These are phyloP conservation scores for Dioctria rufipes DNA, from an alignment of 2,888 invertebrate species.

Conservation along the genomic window DNA sequence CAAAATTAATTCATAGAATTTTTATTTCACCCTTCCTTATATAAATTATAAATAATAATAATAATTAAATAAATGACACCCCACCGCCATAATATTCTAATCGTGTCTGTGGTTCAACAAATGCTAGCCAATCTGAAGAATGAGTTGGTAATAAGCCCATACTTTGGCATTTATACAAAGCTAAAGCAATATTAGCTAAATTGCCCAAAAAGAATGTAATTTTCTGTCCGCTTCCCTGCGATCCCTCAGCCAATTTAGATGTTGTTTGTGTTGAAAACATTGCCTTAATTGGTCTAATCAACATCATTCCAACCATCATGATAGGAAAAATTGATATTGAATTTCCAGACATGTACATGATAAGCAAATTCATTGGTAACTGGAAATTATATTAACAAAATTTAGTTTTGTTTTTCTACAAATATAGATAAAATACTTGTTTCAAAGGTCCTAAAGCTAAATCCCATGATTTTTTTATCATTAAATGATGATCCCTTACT, in stretches of 20 bases:
- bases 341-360: slow-evolving; percentile 99
- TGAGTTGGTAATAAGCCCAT: slow-evolving; percentile 98
- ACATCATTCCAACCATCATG: slow-evolving; percentile 99
- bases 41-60: slow-evolving; percentile 11
- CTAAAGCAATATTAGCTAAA: slow-evolving; percentile 90
- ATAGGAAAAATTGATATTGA: slow-evolving; percentile 99
- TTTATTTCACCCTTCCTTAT: not conserved
- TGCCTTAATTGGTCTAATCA: slow-evolving; percentile 96
- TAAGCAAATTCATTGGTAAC: slow-evolving; percentile 98
- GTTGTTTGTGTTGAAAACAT: slow-evolving; percentile 91
- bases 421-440: slow-evolving; percentile 74
- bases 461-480: slow-evolving; percentile 97
- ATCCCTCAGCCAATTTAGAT: slow-evolving; percentile 95
- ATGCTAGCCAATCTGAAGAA: slow-evolving; percentile 98
- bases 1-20: not conserved
- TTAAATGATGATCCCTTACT: slow-evolving; percentile 86
- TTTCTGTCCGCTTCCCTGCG: slow-evolving; percentile 91
- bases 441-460: slow-evolving; percentile 95
- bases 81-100: slow-evolving; percentile 91
- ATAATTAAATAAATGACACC: slow-evolving; percentile 74
- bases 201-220: slow-evolving; percentile 95
- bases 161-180: slow-evolving; percentile 97
- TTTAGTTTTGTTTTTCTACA: not conserved
- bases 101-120: slow-evolving; percentile 91
- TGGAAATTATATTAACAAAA: slow-evolving; percentile 58